Conservation (phyloP, 2,888 invertebrate genomes). For the Serrognathus titanus region DNA sequence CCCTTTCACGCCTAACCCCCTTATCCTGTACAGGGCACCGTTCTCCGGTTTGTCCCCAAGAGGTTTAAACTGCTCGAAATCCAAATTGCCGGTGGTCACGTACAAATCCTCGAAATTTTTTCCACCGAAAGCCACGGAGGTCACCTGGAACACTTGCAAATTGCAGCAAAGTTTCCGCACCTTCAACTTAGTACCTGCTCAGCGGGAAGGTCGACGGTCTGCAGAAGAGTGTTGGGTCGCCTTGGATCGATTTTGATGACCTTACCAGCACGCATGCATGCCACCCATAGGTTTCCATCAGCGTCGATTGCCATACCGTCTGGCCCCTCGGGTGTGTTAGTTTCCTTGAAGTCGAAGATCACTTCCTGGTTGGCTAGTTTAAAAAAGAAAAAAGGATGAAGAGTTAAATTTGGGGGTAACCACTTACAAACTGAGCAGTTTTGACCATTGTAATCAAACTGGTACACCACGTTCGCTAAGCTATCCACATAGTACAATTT, state of each 20-base stretch:
- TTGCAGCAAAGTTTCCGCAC: too few species aligned
- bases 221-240: slow-evolving; percentile 53
- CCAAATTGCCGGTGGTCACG: slow-evolving; percentile 63
- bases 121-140: slow-evolving; percentile 73
- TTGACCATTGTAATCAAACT: slow-evolving; percentile 68
- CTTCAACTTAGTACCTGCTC: slow-evolving; percentile 50
- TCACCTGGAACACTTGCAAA: slow-evolving; percentile 38
- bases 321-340: slow-evolving; percentile 53
- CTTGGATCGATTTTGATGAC: slow-evolving; percentile 56
- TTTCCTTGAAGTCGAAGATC: slow-evolving; percentile 55
- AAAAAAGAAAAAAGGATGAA: neutral
- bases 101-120: slow-evolving; percentile 62
- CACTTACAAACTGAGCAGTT: slow-evolving; percentile 55
- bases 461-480: slow-evolving; percentile 60
- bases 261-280: slow-evolving; percentile 66
- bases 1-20: slow-evolving; percentile 58
- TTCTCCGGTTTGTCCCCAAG: slow-evolving; percentile 47
- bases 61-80: slow-evolving; percentile 44
- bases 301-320: slow-evolving; percentile 79
- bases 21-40: slow-evolving; percentile 60
- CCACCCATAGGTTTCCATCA: slow-evolving; percentile 75
- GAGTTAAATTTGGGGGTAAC: too few species aligned
- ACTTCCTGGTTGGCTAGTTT: slow-evolving; percentile 58
- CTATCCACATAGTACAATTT: slow-evolving; percentile 77
- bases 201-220: slow-evolving; percentile 61